Evolutionary conservation across 2,113 vertebrate species (phyloP), one percentile per base, ranked within the genome.

Genomic region (Tetraodon nigroviridis): DNA sequence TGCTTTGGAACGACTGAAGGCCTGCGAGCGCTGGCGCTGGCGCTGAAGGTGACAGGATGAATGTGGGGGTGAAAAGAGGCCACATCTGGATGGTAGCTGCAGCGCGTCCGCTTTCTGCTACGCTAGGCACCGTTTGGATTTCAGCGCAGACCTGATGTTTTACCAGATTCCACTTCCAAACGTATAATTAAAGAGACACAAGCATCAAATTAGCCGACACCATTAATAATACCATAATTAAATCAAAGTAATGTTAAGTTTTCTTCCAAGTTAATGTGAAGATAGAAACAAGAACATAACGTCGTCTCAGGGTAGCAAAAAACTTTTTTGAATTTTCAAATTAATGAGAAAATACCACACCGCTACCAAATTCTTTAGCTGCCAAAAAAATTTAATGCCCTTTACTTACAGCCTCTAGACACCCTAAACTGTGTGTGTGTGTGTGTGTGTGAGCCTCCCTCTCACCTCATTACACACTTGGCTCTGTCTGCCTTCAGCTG

Each of bases 401-500:
- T 71, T 60, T 69, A 74, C 80, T 82, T 80, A 80, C 71, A 68
- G 74, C 68, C 51, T 59, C 45, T 45, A 65, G 61, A 66, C 69
- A 58, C 37, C 54, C n/a, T 71, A 45, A 4, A 19, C n/a, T 48
- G 52, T 51, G 46, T 56, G 46, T 63, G 60, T 45, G 41, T 48
- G 42, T 32, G 46, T 70, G 65, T 49, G 64, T 61, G 47, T 71
- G 42, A 54, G 53, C 47, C 47, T 48, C 76, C 79, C 73, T 87
- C 83, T 81, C 89, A 88, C 86, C 85, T 88, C 89, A 88, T 90
- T 88, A 90, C 83, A 73, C 75, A 76, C 73, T 88, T 90, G 86
- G 87, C 86, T 83, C 53, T 19, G 58, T 72, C 27, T 46, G 64
- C 68, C 55, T 41, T 65, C 64, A 69, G 72, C 69, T 81, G 72